Evolutionary conservation across 2,888 invertebrate species (phyloP).

Genomic region (Nomada flava): DNA sequence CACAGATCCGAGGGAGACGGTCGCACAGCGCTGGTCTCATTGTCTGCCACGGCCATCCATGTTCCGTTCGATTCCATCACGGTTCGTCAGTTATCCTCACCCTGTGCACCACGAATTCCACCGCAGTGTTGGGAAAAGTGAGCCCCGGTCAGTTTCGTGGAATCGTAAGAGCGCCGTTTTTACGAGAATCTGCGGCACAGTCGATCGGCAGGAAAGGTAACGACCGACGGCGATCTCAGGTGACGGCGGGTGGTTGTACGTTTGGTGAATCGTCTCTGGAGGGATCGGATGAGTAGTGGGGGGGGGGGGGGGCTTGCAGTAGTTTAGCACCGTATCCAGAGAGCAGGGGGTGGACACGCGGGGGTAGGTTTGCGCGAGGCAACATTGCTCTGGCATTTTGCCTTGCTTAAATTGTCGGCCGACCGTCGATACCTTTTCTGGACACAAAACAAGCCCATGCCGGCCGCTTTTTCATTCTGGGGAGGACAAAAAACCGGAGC

Average conservation of each 20-base stretch:
- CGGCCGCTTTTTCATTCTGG: slow-evolving; percentile 60
- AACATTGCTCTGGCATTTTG: slow-evolving; percentile 64
- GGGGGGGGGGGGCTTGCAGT: neutral
- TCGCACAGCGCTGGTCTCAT: slow-evolving; percentile 4
- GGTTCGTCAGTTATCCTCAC: slow-evolving; percentile 39
- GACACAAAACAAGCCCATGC: slow-evolving; percentile 60
- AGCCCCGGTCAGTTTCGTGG: slow-evolving; percentile 62
- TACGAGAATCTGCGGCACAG: slow-evolving; percentile 29
- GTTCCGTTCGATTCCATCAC: slow-evolving; percentile 55
- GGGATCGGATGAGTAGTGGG: neutral
- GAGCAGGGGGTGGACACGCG: no score
- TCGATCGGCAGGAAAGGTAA: slow-evolving; percentile 38
- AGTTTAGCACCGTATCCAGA: no score
- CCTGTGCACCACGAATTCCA: neutral
- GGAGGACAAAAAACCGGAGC: slow-evolving; percentile 51
- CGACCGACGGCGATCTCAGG: slow-evolving; percentile 28
- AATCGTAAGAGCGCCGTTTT: slow-evolving; percentile 69
- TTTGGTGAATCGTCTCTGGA: neutral
- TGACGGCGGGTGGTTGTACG: slow-evolving; percentile 17
- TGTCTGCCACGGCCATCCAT: slow-evolving; percentile 41
- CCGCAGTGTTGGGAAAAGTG: neutral
- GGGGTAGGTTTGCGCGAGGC: slow-evolving; percentile 45
- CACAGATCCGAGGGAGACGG: neutral
- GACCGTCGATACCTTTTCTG: slow-evolving; percentile 60
- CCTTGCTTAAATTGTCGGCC: slow-evolving; percentile 65